phyloP scores from a whole-genome alignment of 2,797 vertebrate genomes.

The Dryobates pubescens region DNA sequence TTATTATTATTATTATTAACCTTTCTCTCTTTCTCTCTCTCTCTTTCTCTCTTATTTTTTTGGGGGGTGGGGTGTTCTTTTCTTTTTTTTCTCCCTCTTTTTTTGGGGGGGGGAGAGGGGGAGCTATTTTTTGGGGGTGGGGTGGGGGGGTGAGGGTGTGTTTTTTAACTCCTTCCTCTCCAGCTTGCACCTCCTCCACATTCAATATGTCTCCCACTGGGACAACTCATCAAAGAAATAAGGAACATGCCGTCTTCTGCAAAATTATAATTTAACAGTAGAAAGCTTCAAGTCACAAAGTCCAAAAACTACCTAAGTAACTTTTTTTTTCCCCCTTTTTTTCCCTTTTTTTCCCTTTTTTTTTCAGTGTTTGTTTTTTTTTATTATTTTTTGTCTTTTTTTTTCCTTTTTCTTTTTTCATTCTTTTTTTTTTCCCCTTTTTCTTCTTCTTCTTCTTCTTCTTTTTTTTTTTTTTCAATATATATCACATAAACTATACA shows the following conservation, averaged over 20 bases:
- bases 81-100: too few species aligned
- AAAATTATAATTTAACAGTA: constrained; percentile 95
- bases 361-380: neutral
- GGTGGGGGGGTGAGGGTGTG: too few species aligned
- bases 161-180: constrained; percentile 76
- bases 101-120: too few species aligned
- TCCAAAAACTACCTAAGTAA: constrained; percentile 99
- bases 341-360: too few species aligned
- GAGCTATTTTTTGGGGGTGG: too few species aligned
- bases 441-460: too few species aligned
- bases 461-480: constrained; percentile 53
- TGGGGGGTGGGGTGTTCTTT: too few species aligned
- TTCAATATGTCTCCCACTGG: constrained; percentile 92
- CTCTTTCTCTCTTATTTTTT: constrained; percentile 26
- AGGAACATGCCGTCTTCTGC: constrained; percentile 82
- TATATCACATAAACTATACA: constrained; percentile 99
- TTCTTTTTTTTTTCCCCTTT: too few species aligned
- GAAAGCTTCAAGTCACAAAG: constrained; percentile 99
- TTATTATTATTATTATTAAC: constrained; percentile 14
- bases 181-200: constrained; percentile 85
- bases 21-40: constrained; percentile 50
- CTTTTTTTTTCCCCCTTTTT: neutral
- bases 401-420: too few species aligned
- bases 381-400: constrained; percentile 63
- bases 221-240: constrained; percentile 75